A percentile compares a stretch with the other conserved stretches of the same genome.
phyloP scores from a whole-genome alignment of 2,888 invertebrate species.

The Acronicta psi region DNA sequence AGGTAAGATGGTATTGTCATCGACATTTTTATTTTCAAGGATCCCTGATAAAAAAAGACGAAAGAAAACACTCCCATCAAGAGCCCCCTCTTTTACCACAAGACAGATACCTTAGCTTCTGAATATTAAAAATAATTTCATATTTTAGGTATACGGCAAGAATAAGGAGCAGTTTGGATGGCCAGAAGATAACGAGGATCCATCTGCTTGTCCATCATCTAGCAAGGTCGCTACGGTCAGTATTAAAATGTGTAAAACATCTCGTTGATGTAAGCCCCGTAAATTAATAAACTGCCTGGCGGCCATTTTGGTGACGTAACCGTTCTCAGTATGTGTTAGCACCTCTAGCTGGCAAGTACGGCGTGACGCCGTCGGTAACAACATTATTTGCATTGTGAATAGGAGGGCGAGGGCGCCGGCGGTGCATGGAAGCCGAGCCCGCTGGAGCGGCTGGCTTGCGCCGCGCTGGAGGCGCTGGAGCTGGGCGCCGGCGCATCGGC shows the following conservation, averaged over 20 bases:
- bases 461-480: slow-evolving; percentile 82
- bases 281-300: no score
- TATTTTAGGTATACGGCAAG: slow-evolving; percentile 93
- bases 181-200: slow-evolving; percentile 98
- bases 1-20: no score
- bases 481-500: slow-evolving; percentile 73
- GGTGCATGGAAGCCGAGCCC: slow-evolving; percentile 81
- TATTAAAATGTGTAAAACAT: slow-evolving; percentile 5
- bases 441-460: slow-evolving; percentile 82
- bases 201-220: slow-evolving; percentile 81
- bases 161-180: slow-evolving; percentile 98
- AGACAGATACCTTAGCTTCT: no score
- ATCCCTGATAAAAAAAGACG: no score
- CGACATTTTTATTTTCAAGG: no score
- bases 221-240: slow-evolving; percentile 82
- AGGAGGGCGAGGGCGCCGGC: slow-evolving; percentile 75
- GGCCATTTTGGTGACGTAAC: no score
- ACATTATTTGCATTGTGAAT: not conserved
- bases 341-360: no score
- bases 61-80: no score
- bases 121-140: not conserved
- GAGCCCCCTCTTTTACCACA: no score
- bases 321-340: no score
- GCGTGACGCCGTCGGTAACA: no score
- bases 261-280: no score